Percentiles rank a stretch among this genome's conserved stretches.
Conservation (phyloP, 2,113 vertebrate species). For the Callorhinus ursinus region DNA sequence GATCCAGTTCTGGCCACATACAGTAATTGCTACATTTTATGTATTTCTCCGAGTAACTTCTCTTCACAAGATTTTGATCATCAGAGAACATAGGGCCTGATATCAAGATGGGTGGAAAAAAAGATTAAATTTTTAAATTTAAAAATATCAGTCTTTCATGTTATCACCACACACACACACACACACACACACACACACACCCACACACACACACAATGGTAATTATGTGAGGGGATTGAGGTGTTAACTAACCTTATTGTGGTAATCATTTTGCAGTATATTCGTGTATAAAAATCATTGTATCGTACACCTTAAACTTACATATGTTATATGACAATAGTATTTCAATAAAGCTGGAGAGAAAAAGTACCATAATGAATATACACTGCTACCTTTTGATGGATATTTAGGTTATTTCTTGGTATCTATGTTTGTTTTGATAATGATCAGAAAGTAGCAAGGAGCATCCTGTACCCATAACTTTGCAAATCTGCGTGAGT, state of each 20-base stretch:
- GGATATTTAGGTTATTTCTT: neutral
- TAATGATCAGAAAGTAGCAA: conserved; percentile 2
- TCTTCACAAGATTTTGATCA: neutral
- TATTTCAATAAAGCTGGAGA: neutral
- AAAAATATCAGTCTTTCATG: neutral
- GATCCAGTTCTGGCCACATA: neutral
- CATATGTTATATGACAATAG: neutral
- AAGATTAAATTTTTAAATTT: no score
- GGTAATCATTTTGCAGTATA: neutral
- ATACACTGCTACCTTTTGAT: neutral
- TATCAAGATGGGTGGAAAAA: neutral
- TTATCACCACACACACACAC: neutral
- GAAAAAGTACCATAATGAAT: neutral
- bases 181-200: neutral
- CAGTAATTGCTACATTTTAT: neutral
- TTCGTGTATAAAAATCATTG: neutral
- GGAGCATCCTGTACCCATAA: neutral
- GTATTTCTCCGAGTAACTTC: neutral
- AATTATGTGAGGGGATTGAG: neutral
- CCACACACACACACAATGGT: neutral
- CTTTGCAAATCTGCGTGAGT: neutral
- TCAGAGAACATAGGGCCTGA: neutral
- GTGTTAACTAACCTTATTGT: neutral
- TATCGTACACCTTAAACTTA: neutral
- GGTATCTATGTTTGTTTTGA: neutral